Evolutionary conservation across 1,140 invertebrate genomes (phyloP), one percentile per base, ranked within the genome.

Genomic region (Bilobella aurantiaca): DNA sequence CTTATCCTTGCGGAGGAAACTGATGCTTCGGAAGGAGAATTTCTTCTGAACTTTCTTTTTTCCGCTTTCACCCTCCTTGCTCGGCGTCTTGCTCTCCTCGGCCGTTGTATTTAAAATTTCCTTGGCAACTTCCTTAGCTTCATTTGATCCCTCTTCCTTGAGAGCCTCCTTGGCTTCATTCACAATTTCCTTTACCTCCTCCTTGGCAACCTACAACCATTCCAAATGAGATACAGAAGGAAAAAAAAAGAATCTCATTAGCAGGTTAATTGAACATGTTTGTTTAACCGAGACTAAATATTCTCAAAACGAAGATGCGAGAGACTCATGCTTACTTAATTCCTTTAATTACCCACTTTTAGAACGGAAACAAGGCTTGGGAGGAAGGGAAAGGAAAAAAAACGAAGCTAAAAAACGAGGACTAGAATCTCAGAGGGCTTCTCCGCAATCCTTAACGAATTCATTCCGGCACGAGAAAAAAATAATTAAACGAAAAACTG

Each of bases 11-110:
- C 74, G 66, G 31, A 75, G 66, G 59, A 75, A 75, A 64, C 73
- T 74, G 67, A 75, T 73, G 58, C 65, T 68, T 18, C 74, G 71
- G 69, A 75, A 71, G 21, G 71, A 73, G 31, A 65, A 46, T 63
- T 74, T 74, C 66, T 75, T 75, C 32, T 69, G 62, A 14, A 73
- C 74, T 65, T 75, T 75, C 46, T 74, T 74, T 65, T 75, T 47
- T 56, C 34, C 60, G 37, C 47, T 59, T 27, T 31, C 67, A 28
- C 69, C 66, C 42, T 72, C 67, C n/a, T 69, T 72, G n/a, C 28
- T 49, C 29, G 68, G 70, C 23, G 67, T 69, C 31, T 63, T 69
- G 21, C 64, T 62, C 23, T 65, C 69, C 21, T 64, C 64, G 18
- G 31, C 30, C 3, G 8, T 60, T 16, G 23, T n/a, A 34, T 63